Evolutionary conservation across 2,113 vertebrate species (phyloP), one percentile per base, ranked within the genome.

Genomic region (Casuarius casuarius): DNA sequence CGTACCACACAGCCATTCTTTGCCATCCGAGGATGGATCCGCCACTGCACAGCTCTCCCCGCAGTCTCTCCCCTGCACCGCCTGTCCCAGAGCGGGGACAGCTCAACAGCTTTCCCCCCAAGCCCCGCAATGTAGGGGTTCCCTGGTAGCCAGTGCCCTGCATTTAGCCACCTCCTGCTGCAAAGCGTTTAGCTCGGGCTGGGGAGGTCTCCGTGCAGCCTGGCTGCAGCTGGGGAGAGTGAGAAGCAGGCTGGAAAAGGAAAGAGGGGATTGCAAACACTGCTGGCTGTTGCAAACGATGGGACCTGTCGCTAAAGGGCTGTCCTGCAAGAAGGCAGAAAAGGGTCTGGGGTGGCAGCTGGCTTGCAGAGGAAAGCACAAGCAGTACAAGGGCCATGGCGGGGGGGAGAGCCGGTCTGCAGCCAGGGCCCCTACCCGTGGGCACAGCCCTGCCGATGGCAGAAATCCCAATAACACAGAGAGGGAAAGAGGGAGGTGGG

Each of bases 1-100:
- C 58, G 84, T 63, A 59, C 46, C 81, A 18, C 87, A 92, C 72
- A 63, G 80, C 76, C 91, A 42, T 92, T 70, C 86, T 83, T 77
- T 49, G 79, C 79, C 82, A 59, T 77, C 86, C 83, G 58, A 84
- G 54, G 88, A 93, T 75, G 62, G 72, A 88, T 49, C 56, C 49
- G 33, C 83, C 54, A 84, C 94, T 81, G 23, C 78, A 0, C 17
- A 22, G 51, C 66, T 84, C 70, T 25, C 48, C 58, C 80, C 26
- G 20, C 48, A 12, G 8, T 35, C 7, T 58, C 20, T 31, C 2
- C 31, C 19, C 7, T 4, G 20, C 70, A 6, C 3, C 1, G 3
- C 70, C 77, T 26, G 68, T 71, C 89, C 33, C 42, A 7, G 4
- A 44, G 74, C 42, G 14, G 87, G 71, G 81, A 48, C 7, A 48